Conservation (phyloP, 2,888 invertebrate species). For the Micoletzkya japonica region DNA sequence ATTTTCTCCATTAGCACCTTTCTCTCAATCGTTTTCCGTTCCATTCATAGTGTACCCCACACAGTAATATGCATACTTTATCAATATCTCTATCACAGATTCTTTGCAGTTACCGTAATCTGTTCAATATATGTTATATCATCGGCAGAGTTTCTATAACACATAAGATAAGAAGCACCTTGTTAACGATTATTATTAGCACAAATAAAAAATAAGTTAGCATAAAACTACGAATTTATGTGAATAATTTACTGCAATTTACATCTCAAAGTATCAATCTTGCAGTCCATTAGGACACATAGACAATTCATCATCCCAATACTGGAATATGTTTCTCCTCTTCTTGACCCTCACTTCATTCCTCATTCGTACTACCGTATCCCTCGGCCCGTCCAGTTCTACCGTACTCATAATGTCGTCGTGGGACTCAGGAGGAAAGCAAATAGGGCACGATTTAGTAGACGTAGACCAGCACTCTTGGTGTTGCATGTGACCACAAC, state of each 20-base stretch:
- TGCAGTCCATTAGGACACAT: constrained; percentile 23
- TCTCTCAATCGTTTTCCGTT: background rate
- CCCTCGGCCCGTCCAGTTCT: background rate
- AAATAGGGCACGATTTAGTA: constrained; percentile 18
- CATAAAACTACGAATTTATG: too few species aligned
- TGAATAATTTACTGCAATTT: too few species aligned
- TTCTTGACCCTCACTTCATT: constrained; percentile 4
- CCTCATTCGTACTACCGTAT: background rate
- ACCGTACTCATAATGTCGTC: background rate
- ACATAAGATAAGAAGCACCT: too few species aligned
- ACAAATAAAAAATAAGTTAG: too few species aligned
- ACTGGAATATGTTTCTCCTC: constrained; percentile 31
- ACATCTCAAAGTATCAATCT: too few species aligned
- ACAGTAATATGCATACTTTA: too few species aligned
- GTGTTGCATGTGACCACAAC: constrained; percentile 38
- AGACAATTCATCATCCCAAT: constrained; percentile 29
- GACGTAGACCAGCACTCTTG: constrained; percentile 29
- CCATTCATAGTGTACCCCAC: background rate
- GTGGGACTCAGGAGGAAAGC: background rate
- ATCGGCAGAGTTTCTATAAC: too few species aligned
- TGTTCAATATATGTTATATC: too few species aligned
- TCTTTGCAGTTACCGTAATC: too few species aligned
- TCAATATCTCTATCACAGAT: too few species aligned
- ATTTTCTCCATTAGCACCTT: background rate
- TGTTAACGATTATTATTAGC: too few species aligned